Evolutionary conservation across 2,797 vertebrate genomes (phyloP).

Genomic region (Gallinago stenura): DNA sequence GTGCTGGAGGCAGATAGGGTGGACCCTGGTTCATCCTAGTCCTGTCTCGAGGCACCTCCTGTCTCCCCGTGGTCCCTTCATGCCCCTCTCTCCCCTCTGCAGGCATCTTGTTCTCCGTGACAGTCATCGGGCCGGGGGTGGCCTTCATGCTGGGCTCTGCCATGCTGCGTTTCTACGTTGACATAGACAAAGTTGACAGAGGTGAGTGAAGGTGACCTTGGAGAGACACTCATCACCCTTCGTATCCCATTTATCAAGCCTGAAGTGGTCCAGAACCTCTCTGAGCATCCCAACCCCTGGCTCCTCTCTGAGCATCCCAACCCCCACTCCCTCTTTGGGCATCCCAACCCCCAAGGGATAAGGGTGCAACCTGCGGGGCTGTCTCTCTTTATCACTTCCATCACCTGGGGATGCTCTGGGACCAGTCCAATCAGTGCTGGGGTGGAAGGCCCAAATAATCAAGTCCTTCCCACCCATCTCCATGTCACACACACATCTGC

Average conservation of each 20-base stretch:
- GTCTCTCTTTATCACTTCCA: neutral
- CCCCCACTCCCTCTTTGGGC: too few relatives aligned
- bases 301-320: too few relatives aligned
- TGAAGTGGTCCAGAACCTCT: neutral
- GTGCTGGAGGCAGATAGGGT: neutral
- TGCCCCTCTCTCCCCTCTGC: neutral
- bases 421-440: neutral
- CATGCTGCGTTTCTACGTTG: constrained; percentile 88
- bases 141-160: constrained; percentile 88
- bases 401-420: neutral
- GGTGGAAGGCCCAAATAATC: too few relatives aligned
- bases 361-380: neutral
- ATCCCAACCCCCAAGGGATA: neutral
- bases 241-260: neutral
- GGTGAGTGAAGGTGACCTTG: constrained; percentile 52
- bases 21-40: too few relatives aligned
- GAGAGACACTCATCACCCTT: neutral
- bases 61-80: rapidly evolving
- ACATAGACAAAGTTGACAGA: constrained; percentile 84
- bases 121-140: constrained; percentile 87
- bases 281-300: too few relatives aligned
- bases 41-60: neutral
- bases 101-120: constrained; percentile 91
- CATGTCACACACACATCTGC: neutral
- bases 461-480: neutral